Base-by-base conservation (phyloP, 2,113 vertebrate species). In the Callipepla squamata region DNA sequence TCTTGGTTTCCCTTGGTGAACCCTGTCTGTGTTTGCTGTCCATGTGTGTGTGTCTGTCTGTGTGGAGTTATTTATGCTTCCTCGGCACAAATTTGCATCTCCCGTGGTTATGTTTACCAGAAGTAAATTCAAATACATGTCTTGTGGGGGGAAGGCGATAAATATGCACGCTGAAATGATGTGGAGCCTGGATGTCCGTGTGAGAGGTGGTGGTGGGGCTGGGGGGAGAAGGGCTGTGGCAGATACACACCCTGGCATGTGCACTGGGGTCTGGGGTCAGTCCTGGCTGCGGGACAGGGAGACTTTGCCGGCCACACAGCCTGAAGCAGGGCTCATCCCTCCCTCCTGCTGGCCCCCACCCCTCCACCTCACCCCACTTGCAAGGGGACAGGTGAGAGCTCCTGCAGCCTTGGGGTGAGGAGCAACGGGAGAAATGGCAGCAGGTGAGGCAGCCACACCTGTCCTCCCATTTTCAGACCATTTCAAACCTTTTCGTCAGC, bases 31-130 rank as follows among this genome's bases (percentile, higher is more conserved):
- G 80, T 92, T 96, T 95, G 92, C 87, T 87, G 90, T 96, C 76
- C 87, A 18, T 66, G 62, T 94, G 85, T 95, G 63, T 95, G 72
- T 92, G 68, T 96, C 85, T 83, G 50, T 92, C 87, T 83, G 42
- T 96, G 83, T 96, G 83, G 85, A 91, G 80, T 96, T 96, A 96
- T 88, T 97, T 96, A 94, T 97, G 93, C 93, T 92, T 94, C 93
- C 94, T 81, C 45, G 3, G 90, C 92, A 95, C 73, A 76, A 92
- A 96, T 51, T 95, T 10, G 25, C 93, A 95, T 95, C 87, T 97
- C 90, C 92, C 80, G 67, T 93, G 92, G 87, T 95, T 96, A 95
- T 92, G 96, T 96, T 95, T 97, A 96, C 90, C 74, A 53, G 91
- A n/a, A 93, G 90, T 69, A 91, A 92, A 87, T 87, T 94, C 78